These are phyloP conservation scores for Pagetopsis macropterus DNA, from an alignment of 2,797 vertebrate genomes.

Conservation along the genomic window DNA sequence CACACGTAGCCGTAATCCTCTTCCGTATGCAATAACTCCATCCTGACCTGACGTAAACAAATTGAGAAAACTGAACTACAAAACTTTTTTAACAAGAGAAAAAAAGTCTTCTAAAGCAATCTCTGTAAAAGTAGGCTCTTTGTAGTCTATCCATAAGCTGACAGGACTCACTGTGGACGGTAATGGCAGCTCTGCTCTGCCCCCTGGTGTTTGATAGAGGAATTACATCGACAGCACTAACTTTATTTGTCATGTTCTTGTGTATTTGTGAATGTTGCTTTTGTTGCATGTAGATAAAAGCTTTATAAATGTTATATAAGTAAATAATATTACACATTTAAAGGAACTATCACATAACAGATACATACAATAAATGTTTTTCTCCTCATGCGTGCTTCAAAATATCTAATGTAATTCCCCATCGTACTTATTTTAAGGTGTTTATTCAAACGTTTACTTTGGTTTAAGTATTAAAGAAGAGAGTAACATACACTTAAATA, in stretches of 20 bases:
- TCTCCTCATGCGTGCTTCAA: conserved; percentile 5
- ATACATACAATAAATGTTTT: conserved; percentile 42
- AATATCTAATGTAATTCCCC: not conserved
- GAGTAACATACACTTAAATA: not conserved
- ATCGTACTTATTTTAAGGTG: not conserved
- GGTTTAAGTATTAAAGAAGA: not conserved
- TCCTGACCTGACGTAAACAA: too few species aligned
- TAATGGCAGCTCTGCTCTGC: conserved; percentile 39
- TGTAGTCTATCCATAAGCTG: too few species aligned
- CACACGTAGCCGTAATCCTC: too few species aligned
- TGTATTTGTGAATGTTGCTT: conserved; percentile 38
- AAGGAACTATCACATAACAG: conserved; percentile 38
- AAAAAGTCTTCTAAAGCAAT: too few species aligned
- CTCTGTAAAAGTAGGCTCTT: too few species aligned
- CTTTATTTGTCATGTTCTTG: conserved; percentile 13
- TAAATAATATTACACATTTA: conserved; percentile 21
- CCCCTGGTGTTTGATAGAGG: conserved; percentile 48
- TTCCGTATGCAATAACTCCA: too few species aligned
- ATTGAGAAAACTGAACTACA: too few species aligned
- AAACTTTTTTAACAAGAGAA: too few species aligned
- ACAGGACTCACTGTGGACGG: not conserved
- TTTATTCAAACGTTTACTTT: not conserved
- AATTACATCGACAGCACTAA: not conserved
- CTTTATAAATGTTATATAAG: conserved; percentile 44
- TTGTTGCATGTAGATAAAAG: conserved; percentile 39